Conservation (phyloP, 1,140 invertebrate species). For the Leptinotarsa undecemlineata region DNA sequence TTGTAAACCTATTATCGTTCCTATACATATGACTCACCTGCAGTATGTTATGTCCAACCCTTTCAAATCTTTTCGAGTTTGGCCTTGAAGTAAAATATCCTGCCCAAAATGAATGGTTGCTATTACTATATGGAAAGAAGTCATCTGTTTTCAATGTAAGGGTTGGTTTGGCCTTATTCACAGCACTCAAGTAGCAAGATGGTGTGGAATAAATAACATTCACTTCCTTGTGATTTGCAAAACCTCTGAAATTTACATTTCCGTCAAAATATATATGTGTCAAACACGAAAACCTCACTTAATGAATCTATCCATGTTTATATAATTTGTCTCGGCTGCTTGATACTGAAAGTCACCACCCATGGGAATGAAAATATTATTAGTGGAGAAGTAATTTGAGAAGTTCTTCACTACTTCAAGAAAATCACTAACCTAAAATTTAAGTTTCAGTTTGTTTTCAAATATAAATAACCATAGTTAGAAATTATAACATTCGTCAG, state of each 20-base stretch:
- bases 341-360: constrained; percentile 56
- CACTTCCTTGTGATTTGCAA: constrained; percentile 63
- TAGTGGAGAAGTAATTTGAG: constrained; percentile 26
- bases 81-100: constrained; percentile 81
- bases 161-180: constrained; percentile 54
- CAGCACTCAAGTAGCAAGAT: constrained; percentile 72
- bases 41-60: constrained; percentile 68
- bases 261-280: background rate
- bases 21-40: constrained; percentile 59
- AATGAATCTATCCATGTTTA: constrained; percentile 75
- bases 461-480: no score
- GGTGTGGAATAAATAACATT: constrained; percentile 79
- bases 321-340: constrained; percentile 66
- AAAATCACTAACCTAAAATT: constrained; percentile 43
- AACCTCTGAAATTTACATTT: constrained; percentile 55
- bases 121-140: constrained; percentile 89
- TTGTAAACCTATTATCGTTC: no score
- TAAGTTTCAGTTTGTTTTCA: background rate
- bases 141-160: constrained; percentile 47
- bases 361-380: constrained; percentile 47
- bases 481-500: no score
- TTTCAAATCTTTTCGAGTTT: constrained; percentile 66
- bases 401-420: constrained; percentile 30
- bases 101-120: constrained; percentile 76
- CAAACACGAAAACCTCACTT: constrained; percentile 62